phyloP scores from a whole-genome alignment of 2,888 invertebrate species.

The Diarsia rubi region DNA sequence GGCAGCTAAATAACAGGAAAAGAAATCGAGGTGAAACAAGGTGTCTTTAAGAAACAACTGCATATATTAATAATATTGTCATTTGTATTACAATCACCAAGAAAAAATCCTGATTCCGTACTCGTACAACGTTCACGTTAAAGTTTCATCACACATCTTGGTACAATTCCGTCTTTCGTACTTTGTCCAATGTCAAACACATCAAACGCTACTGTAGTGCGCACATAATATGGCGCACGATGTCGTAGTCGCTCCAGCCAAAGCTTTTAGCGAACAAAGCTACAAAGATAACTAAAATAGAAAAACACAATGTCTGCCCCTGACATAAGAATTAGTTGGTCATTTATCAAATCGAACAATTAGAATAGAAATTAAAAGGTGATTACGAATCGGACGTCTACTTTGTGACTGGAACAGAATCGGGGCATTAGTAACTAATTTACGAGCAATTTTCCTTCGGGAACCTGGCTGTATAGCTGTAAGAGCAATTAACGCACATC shows the following conservation, averaged over 20 bases:
- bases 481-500: constrained; percentile 77
- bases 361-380: constrained; percentile 27
- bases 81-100: constrained; percentile 55
- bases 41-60: constrained; percentile 65
- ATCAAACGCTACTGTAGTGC: constrained; percentile 30
- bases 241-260: constrained; percentile 17
- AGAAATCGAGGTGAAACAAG: constrained; percentile 73
- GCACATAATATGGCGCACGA: constrained; percentile 25
- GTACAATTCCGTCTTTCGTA: constrained; percentile 36
- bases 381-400: constrained; percentile 11
- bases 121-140: constrained; percentile 22
- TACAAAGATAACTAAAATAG: constrained; percentile 29
- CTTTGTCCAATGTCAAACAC: constrained; percentile 48
- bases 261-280: constrained; percentile 46
- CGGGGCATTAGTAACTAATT: constrained; percentile 67
- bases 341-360: constrained; percentile 37
- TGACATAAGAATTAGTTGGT: constrained; percentile 30
- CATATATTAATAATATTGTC: constrained; percentile 58
- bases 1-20: constrained; percentile 77
- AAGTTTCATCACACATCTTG: constrained; percentile 43
- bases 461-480: constrained; percentile 68
- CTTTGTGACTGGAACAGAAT: constrained; percentile 50
- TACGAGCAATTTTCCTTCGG: constrained; percentile 60
- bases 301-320: constrained; percentile 27
- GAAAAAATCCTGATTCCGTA: constrained; percentile 14